These are phyloP conservation scores for Rotaria magnacalcarata DNA, from an alignment of 2,888 invertebrate genomes.

Conservation along the genomic window DNA sequence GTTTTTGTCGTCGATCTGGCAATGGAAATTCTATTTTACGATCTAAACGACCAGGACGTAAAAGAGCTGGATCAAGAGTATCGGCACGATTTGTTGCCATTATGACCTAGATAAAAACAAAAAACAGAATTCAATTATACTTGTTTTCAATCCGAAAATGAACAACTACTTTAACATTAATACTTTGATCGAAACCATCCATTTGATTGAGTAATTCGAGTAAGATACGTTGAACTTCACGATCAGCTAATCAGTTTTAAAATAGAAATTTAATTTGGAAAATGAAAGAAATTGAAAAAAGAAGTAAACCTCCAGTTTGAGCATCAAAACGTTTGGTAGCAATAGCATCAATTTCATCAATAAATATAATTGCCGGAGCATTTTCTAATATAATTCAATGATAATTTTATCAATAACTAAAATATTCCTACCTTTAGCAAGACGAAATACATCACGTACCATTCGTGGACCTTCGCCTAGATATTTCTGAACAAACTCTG, in stretches of 20 bases:
- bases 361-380: slow-evolving; percentile 97
- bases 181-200: slow-evolving; percentile 99
- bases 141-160: no score
- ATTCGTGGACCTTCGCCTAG: slow-evolving; percentile 96
- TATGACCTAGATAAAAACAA: slow-evolving; percentile 60
- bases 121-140: no score
- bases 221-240: slow-evolving; percentile 94
- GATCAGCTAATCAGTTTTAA: slow-evolving; percentile 68
- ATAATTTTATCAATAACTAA: no score
- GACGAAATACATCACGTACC: slow-evolving; percentile 95
- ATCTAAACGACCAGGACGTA: slow-evolving; percentile 89
- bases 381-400: slow-evolving; percentile 67
- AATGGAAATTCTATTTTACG: slow-evolving; percentile 97
- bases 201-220: slow-evolving; percentile 95
- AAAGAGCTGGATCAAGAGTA: slow-evolving; percentile 91
- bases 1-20: slow-evolving; percentile 82
- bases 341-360: slow-evolving; percentile 99
- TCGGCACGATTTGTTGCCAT: slow-evolving; percentile 97
- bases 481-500: slow-evolving; percentile 98
- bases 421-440: slow-evolving; percentile 69
- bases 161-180: slow-evolving; percentile 82
- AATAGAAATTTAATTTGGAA: neutral
- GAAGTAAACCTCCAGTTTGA: slow-evolving; percentile 73
- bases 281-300: neutral
- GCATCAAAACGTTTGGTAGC: slow-evolving; percentile 98